phyloP scores from a whole-genome alignment of 2,797 vertebrate genomes.

The Pangasius djambal region DNA sequence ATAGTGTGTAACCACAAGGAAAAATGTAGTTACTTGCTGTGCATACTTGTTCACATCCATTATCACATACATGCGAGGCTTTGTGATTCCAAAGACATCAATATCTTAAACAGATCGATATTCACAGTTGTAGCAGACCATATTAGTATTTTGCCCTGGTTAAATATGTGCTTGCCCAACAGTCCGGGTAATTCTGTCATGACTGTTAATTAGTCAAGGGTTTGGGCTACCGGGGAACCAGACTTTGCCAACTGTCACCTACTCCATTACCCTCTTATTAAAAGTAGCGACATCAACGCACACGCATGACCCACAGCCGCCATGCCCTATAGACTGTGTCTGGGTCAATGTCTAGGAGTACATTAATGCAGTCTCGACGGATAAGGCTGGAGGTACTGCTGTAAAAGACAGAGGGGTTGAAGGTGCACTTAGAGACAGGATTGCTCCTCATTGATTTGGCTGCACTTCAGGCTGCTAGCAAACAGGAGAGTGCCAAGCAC shows the following conservation, averaged over 20 bases:
- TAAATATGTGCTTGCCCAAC: not conserved
- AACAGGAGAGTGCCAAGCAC: conserved; percentile 8
- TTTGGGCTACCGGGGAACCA: not conserved
- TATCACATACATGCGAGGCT: not conserved
- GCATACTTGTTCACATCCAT: not conserved
- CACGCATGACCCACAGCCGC: not conserved
- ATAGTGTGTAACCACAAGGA: conserved; percentile 1
- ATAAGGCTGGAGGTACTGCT: not conserved
- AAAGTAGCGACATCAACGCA: not conserved
- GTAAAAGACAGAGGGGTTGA: not conserved
- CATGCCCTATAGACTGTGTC: not conserved
- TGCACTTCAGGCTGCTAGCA: conserved; percentile 18
- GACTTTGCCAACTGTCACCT: not conserved
- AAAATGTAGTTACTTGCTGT: not conserved
- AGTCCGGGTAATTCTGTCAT: not conserved
- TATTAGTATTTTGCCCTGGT: not conserved
- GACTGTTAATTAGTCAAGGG: not conserved
- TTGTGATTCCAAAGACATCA: not conserved
- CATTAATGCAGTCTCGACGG: not conserved
- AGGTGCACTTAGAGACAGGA: conserved; percentile 31
- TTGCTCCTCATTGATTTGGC: conserved; percentile 34
- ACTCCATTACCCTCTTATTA: not conserved
- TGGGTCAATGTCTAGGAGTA: not conserved
- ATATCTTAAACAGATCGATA: conserved; percentile 17
- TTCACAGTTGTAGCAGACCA: not conserved